Conservation (phyloP, 2,888 invertebrate genomes). For the Dryadula phaetusa region DNA sequence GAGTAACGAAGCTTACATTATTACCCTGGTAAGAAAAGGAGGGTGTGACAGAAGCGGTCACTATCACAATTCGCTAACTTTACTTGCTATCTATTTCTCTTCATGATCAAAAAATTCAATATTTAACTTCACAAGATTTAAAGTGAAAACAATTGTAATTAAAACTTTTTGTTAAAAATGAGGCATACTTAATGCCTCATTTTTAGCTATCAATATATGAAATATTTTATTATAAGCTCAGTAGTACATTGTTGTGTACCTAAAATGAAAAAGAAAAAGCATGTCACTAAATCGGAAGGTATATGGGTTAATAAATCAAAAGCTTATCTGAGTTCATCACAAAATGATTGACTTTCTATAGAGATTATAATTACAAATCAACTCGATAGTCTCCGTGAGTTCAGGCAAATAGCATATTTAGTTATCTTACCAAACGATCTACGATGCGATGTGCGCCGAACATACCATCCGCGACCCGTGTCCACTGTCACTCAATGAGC, state of each 20-base stretch:
- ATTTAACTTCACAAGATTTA: no score
- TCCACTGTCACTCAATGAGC: conserved; percentile 69
- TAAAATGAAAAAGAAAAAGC: conserved; percentile 1
- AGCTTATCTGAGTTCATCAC: conserved; percentile 54
- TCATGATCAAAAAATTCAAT: no score
- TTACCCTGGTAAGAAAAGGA: conserved; percentile 48
- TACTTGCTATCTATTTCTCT: conserved; percentile 10
- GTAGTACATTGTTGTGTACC: not conserved
- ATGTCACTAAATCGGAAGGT: conserved; percentile 24
- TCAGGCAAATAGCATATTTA: conserved; percentile 71
- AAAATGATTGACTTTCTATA: conserved; percentile 79
- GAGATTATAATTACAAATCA: conserved; percentile 69
- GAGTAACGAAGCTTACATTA: conserved; percentile 19
- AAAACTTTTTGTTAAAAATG: not conserved
- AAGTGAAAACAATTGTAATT: not conserved
- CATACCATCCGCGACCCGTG: conserved; percentile 68
- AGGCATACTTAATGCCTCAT: no score
- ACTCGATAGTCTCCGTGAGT: conserved; percentile 66
- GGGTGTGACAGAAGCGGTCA: conserved; percentile 60
- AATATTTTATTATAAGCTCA: not conserved
- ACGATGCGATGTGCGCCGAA: conserved; percentile 60
- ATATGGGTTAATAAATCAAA: conserved; percentile 46
- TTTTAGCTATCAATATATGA: not conserved
- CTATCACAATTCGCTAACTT: conserved; percentile 53
- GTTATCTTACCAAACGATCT: conserved; percentile 70